Evolutionary conservation across 1,140 invertebrate species (phyloP).

Genomic region (Bombus polaris): DNA sequence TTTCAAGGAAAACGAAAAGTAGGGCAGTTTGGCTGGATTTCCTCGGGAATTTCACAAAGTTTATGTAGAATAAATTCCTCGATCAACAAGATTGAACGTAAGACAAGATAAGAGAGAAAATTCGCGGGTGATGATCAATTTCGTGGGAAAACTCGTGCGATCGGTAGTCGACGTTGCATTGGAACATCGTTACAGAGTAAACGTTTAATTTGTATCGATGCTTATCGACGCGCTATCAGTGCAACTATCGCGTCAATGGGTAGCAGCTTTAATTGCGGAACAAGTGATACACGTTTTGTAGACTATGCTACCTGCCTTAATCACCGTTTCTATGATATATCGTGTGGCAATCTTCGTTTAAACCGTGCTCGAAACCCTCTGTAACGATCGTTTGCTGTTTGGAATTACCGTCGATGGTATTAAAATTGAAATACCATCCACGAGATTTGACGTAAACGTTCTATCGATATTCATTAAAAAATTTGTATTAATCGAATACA

Average conservation of each 20-base stretch:
- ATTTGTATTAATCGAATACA: not conserved
- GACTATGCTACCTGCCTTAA: constrained; percentile 1
- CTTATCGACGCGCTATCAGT: constrained; percentile 67
- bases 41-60: not conserved
- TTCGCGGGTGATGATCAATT: not conserved
- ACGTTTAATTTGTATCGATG: constrained; percentile 68
- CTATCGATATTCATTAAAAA: no score
- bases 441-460: constrained; percentile 6
- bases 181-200: not conserved
- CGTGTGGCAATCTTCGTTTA: constrained; percentile 32
- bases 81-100: not conserved
- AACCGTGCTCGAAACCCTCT: constrained; percentile 6
- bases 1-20: not conserved
- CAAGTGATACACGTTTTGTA: constrained; percentile 40
- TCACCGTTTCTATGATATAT: constrained; percentile 46
- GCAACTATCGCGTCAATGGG: constrained; percentile 55
- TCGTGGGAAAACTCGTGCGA: constrained; percentile 28
- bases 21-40: not conserved
- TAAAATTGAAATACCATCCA: constrained; percentile 31
- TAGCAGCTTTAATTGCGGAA: constrained; percentile 73
- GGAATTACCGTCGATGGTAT: not conserved
- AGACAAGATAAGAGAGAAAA: not conserved
- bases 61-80: not conserved
- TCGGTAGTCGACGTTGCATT: not conserved
- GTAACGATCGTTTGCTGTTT: not conserved